These are phyloP conservation scores for Solenopsis fugax DNA, from an alignment of 1,140 invertebrate species.

Conservation along the genomic window DNA sequence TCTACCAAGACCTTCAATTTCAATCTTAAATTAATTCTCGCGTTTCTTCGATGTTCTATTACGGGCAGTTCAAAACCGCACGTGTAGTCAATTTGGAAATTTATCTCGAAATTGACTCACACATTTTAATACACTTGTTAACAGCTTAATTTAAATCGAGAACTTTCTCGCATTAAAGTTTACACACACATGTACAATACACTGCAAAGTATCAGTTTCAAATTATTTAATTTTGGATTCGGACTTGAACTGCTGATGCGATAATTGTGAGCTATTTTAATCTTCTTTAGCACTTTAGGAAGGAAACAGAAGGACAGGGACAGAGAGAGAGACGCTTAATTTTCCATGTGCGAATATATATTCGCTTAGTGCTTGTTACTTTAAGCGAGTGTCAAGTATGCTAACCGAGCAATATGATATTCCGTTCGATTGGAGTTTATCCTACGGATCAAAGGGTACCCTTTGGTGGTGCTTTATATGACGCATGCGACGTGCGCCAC, in stretches of 20 bases:
- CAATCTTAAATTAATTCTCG: neutral
- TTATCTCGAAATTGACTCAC: neutral
- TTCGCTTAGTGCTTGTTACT: constrained; percentile 54
- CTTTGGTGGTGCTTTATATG: neutral
- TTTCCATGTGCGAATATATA: constrained; percentile 34
- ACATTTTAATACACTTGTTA: neutral
- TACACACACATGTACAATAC: too few species aligned
- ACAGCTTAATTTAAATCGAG: neutral
- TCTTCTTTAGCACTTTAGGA: constrained; percentile 4
- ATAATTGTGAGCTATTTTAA: neutral
- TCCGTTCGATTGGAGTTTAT: constrained; percentile 35
- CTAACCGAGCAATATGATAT: constrained; percentile 37
- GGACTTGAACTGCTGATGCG: neutral
- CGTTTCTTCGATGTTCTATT: neutral
- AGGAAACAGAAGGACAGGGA: neutral
- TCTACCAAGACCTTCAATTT: neutral
- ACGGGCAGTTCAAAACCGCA: neutral
- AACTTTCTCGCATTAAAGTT: constrained; percentile 20
- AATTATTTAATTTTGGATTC: constrained; percentile 29
- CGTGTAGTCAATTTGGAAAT: neutral
- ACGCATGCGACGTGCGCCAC: neutral
- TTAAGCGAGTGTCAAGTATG: constrained; percentile 12
- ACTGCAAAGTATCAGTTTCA: neutral
- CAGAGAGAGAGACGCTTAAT: constrained; percentile 3
- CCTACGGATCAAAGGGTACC: constrained; percentile 23